Evolutionary conservation across 1,140 invertebrate species (phyloP).

Genomic region (Nixonia krombeini): DNA sequence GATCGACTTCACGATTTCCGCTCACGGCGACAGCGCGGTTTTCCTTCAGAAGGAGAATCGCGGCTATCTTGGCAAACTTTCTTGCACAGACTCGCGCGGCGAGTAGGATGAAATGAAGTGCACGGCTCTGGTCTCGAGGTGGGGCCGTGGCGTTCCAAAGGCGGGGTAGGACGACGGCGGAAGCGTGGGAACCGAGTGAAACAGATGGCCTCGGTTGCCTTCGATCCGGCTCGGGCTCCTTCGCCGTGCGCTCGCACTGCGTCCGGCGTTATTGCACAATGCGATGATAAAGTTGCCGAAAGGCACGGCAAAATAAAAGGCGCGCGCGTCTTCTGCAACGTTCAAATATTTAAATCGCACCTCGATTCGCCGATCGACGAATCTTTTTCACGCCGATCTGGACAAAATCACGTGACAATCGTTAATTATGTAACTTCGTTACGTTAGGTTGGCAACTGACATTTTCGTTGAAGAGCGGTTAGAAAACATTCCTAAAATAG

Average conservation of each 20-base stretch:
- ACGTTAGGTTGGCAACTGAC: too few species aligned
- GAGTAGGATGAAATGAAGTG: constrained; percentile 35
- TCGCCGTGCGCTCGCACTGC: constrained; percentile 20
- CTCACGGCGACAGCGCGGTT: not conserved
- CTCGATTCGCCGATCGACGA: too few species aligned
- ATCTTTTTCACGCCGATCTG: too few species aligned
- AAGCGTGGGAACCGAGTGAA: constrained; percentile 68
- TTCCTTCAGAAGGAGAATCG: not conserved
- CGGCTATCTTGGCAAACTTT: constrained; percentile 17
- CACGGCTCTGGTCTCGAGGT: constrained; percentile 23
- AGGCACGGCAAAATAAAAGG: too few species aligned
- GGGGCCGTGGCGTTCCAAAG: constrained; percentile 29
- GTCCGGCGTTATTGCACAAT: constrained; percentile 7
- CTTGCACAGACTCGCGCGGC: constrained; percentile 19
- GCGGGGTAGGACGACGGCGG: constrained; percentile 55
- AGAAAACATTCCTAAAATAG: too few species aligned
- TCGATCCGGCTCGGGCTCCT: constrained; percentile 55
- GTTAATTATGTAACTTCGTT: too few species aligned
- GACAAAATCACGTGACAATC: too few species aligned
- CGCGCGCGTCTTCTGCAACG: too few species aligned
- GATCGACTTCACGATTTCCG: not conserved
- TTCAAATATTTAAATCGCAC: too few species aligned
- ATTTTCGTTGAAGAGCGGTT: too few species aligned
- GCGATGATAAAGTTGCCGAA: not conserved
- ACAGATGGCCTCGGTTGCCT: constrained; percentile 65